Evolutionary conservation across 64 coral and sea anemone genomes (phyloP), one percentile per base, ranked within the genome.

Genomic region (Acropora yongei): DNA sequence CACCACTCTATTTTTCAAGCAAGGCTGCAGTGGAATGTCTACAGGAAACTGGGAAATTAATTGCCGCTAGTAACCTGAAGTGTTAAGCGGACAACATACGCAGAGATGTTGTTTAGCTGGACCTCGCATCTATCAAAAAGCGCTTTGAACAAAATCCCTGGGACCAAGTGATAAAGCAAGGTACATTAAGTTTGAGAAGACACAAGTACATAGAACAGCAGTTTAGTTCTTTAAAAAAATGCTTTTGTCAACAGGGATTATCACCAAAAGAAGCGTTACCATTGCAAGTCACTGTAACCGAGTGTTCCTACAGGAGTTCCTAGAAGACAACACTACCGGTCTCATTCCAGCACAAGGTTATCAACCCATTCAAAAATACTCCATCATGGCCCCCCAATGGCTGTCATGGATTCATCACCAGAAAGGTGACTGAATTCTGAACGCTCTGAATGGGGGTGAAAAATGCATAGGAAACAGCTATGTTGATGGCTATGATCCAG

Each of bases 401-500:
- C 19, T 82, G 60, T 42, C 77, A 0, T 74, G 57, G 44, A 3
- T 53, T 8, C n/a, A 40, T 6, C 51, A 91, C 1, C 51, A 68
- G 5, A 48, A 72, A 8, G n/a, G 48, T 10, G 42, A 51, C 2
- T 39, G 47, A 42, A 74, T 74, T 5, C 61, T 68, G 42, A 49
- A 86, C 61, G 42, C 73, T 2, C 2, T 14, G 7, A 78, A 86
- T 41, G 0, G 20, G 13, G 80, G 90, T 5, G 55, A 82, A 16
- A 0, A 63, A 13, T 6, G 16, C 6, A 55, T 85, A 2, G 43
- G 44, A 1, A 4, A 0, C n/a, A 79, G 80, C 41, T 41, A 41
- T 1, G 57, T 93, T 45, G 91, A 92, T 9, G 90, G 90, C 1
- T 92, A 63, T 40, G 10, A 84, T 16, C 14, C 43, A 0, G 68